Conservation (phyloP, 2,888 invertebrate species). For the Pheosia tremula region DNA sequence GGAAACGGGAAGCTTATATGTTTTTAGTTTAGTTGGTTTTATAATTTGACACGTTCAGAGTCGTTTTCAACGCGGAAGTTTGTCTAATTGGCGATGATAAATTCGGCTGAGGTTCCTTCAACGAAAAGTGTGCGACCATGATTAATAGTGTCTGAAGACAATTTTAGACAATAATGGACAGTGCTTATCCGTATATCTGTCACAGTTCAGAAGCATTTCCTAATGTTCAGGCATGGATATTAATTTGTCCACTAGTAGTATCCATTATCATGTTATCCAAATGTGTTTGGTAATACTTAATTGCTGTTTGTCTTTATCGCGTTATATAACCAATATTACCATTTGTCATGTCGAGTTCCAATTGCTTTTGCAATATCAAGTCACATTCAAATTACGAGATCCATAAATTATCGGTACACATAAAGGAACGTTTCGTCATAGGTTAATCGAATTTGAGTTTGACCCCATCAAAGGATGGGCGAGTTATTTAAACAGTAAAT, state of each 20-base stretch:
- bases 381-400: constrained; percentile 28
- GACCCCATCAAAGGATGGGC: constrained; percentile 54
- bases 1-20: constrained; percentile 47
- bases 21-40: constrained; percentile 45
- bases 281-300: constrained; percentile 26
- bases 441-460: constrained; percentile 65
- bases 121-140: constrained; percentile 33
- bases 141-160: constrained; percentile 26
- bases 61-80: constrained; percentile 67
- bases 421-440: constrained; percentile 51
- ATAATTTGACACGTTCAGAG: constrained; percentile 51
- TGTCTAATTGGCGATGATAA: constrained; percentile 70
- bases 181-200: constrained; percentile 26
- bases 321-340: constrained; percentile 31
- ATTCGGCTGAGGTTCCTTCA: constrained; percentile 55
- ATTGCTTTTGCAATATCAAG: constrained; percentile 33
- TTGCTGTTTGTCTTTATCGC: constrained; percentile 21
- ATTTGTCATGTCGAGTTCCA: constrained; percentile 25
- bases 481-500: constrained; percentile 59
- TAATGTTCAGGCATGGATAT: constrained; percentile 19
- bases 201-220: constrained; percentile 18
- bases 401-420: constrained; percentile 48
- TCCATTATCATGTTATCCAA: constrained; percentile 14
- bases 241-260: constrained; percentile 3
- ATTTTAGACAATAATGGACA: constrained; percentile 23